Percentiles rank a stretch among this genome's conserved stretches.
Conservation (phyloP, 2,888 invertebrate genomes). For the Caenorhabditis sp. region DNA sequence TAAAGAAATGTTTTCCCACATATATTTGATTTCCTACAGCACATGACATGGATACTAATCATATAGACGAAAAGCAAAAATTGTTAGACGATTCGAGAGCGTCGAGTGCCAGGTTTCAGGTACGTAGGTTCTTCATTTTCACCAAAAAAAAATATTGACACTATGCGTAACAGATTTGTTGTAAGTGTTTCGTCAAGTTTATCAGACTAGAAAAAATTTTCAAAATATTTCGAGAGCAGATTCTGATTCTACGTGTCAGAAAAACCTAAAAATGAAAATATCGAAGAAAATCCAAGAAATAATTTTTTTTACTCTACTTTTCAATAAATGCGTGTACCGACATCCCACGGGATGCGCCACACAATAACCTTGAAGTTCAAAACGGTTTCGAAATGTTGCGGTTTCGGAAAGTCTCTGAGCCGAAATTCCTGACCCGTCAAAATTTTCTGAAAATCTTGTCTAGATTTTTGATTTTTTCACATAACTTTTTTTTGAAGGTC, state of each 20-base stretch:
- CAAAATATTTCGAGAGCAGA: neutral
- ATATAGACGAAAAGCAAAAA: constrained; percentile 25
- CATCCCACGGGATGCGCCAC: too few relatives aligned
- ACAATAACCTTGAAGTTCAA: too few relatives aligned
- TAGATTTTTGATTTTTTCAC: neutral
- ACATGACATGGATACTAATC: neutral
- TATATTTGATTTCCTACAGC: neutral
- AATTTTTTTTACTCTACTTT: too few relatives aligned
- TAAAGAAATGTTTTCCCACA: neutral
- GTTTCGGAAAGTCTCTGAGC: too few relatives aligned
- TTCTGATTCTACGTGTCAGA: neutral
- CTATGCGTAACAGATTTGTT: neutral
- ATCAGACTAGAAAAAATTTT: neutral
- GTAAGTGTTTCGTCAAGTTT: neutral
- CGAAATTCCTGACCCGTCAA: too few relatives aligned
- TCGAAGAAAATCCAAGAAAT: too few relatives aligned
- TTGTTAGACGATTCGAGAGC: constrained; percentile 11
- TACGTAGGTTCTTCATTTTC: neutral
- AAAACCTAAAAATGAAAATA: neutral
- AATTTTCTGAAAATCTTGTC: neutral
- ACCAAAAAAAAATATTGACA: neutral
- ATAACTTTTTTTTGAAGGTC: constrained; percentile 32
- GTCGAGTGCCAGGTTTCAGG: constrained; percentile 32
- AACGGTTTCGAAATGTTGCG: too few relatives aligned
- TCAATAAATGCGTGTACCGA: too few relatives aligned